Base-by-base conservation (phyloP, 2,888 invertebrate genomes). In the Biston stratarius region DNA sequence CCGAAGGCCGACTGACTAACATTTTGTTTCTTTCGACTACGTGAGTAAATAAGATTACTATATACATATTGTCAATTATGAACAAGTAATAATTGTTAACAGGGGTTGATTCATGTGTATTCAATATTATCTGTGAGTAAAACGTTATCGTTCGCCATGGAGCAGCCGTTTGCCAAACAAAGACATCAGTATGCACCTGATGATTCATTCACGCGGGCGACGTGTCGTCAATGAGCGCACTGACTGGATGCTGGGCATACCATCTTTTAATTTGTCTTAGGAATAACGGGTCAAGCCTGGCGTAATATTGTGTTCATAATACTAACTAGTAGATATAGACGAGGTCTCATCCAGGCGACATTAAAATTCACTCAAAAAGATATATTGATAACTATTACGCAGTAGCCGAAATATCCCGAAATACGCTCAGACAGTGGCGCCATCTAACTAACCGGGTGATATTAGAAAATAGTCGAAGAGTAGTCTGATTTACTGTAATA, bases 151-250 rank as follows among this genome's bases (percentile, higher is more conserved):
- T 66, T 61, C 51, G 53, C 47, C 61, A 61, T 61, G 61, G 51
- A 67, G 56, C 48, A 44, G 48, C 52, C 45, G 66, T 67, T 57
- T 67, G 66, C 52, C 66, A 67, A 67, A 67, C 66, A 67, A 58
- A 67, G 66, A 48, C 62, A 59, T 67, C 58, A 61, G 56, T 67
- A 67, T 67, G 62, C 67, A 67, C 67, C 58, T 59, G 67, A 67
- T 67, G 67, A 67, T 62, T 67, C 67, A 67, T 67, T 58, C 53
- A 44, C 42, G 62, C 67, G 53, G 62, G 62, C 58, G 57, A 52
- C 51, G 58, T 51, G 67, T 58, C 58, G 67, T 67, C 67, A 67
- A 62, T 67, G 59, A 67, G 53, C 67, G 61, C 61, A 42, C 48
- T 55, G 58, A 59, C 67, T 67, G 58, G 67, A 62, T 67, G 58